phyloP scores from a whole-genome alignment of 1,140 invertebrate species.

The Drosophila albomicans region DNA sequence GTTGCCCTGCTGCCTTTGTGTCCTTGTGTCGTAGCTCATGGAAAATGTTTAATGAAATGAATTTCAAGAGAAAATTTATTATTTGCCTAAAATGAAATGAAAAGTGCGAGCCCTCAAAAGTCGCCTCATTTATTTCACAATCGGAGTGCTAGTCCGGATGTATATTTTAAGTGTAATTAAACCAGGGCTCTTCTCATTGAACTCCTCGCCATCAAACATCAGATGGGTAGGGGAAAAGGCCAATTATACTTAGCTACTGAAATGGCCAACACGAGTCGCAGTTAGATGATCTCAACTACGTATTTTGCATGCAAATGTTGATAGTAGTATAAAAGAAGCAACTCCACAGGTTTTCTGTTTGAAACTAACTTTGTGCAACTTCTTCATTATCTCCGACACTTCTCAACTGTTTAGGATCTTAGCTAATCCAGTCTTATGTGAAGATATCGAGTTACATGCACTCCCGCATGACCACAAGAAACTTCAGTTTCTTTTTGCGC shows the following conservation, averaged over 20 bases:
- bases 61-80: constrained; percentile 79
- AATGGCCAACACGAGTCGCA: constrained; percentile 38
- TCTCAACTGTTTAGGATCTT: constrained; percentile 41
- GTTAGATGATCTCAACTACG: constrained; percentile 20
- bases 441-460: constrained; percentile 50
- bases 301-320: constrained; percentile 35
- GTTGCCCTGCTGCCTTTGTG: constrained; percentile 26
- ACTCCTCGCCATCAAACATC: not conserved
- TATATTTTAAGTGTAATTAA: constrained; percentile 72
- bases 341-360: not conserved
- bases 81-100: constrained; percentile 75
- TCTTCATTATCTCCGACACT: constrained; percentile 11
- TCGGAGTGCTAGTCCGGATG: constrained; percentile 44
- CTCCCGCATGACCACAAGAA: constrained; percentile 69
- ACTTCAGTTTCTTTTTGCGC: constrained; percentile 48
- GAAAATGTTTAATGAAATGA: constrained; percentile 81
- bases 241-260: constrained; percentile 42
- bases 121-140: constrained; percentile 47
- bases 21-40: constrained; percentile 53
- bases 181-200: constrained; percentile 36
- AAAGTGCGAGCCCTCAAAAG: constrained; percentile 56
- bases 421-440: constrained; percentile 34
- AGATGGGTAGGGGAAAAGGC: constrained; percentile 10
- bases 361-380: constrained; percentile 11
- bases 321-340: not conserved